Base-by-base conservation (phyloP, 1,140 invertebrate genomes). In the Copidosoma floridanum region DNA sequence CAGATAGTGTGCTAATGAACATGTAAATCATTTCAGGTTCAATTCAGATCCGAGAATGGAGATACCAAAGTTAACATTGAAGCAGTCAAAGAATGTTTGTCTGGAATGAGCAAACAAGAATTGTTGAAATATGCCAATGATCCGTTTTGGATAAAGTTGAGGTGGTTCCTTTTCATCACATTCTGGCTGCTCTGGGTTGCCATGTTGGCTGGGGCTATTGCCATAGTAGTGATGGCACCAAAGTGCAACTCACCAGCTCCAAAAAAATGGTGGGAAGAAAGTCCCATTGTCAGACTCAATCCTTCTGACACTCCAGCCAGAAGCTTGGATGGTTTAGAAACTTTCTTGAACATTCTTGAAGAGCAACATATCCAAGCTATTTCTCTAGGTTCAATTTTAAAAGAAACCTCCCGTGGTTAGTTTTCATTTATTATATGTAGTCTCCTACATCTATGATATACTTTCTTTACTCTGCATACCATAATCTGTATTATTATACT, bases 41-140 rank as follows among this genome's bases (percentile, higher is more conserved):
- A 90, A 76, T 90, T 89, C 64, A 85, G 87, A 29, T 80, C 82
- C 23, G 82, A 88, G 67, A 94, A 94, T 84, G 92, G 92, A 1
- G 92, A 94, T 72, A 88, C 91, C 0, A 94, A 93, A 78, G 86
- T 94, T 40, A 89, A 94, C 69, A 90, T 94, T 35, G 87, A 89
- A 57, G 80, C 82, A 26, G 72, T 76, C 20, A 84, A 82, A 47
- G 62, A 74, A 1, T 76, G 84, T 8, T 90, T 93, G 65, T 85
- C 89, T 16, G 93, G 93, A 8, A 87, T 97, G 82, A 88, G 87
- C 4, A 96, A 95, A 77, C 92, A 95, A 70, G 94, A 96, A 72
- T 77, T 97, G 46, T 88, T 95, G 89, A 93, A 93, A 77, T 93
- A 88, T 69, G 92, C 91, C 0, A 93, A 93, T 71, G 92, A 95